Conservation (phyloP, 2,888 invertebrate genomes). For the Drosophila tripunctata region DNA sequence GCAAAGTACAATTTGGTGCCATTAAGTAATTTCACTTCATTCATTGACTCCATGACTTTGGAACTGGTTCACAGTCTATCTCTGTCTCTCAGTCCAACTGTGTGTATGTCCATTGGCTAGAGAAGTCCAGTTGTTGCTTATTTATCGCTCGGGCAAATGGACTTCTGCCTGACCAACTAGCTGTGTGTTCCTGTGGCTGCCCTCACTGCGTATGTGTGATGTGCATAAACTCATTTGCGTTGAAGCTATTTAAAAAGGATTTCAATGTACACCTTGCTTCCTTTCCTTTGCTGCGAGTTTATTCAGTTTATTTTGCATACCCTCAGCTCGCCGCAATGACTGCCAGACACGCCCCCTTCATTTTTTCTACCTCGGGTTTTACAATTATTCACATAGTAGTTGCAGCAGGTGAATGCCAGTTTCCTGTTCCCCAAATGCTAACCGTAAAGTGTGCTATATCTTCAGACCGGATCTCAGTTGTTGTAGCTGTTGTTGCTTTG, state of each 20-base stretch:
- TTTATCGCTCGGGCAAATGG: constrained; percentile 75
- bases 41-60: constrained; percentile 62
- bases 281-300: constrained; percentile 20
- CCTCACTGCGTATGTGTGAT: constrained; percentile 52
- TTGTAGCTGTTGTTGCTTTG: not conserved
- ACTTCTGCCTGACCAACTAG: constrained; percentile 52
- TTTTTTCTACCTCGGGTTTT: not conserved
- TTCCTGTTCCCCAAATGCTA: constrained; percentile 19
- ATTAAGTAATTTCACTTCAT: constrained; percentile 79
- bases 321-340: not conserved
- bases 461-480: constrained; percentile 15
- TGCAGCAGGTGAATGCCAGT: constrained; percentile 24
- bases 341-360: not conserved
- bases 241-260: constrained; percentile 64
- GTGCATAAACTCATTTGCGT: constrained; percentile 57
- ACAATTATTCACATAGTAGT: constrained; percentile 20
- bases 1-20: constrained; percentile 81
- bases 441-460: constrained; percentile 25
- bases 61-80: constrained; percentile 18
- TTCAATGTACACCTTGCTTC: constrained; percentile 43
- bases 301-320: constrained; percentile 44
- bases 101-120: constrained; percentile 7
- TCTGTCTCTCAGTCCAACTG: constrained; percentile 1
- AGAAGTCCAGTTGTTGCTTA: constrained; percentile 59
- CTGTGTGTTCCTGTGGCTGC: constrained; percentile 32